Conservation (phyloP, 2,797 vertebrate genomes). For the Euthynnus affinis region DNA sequence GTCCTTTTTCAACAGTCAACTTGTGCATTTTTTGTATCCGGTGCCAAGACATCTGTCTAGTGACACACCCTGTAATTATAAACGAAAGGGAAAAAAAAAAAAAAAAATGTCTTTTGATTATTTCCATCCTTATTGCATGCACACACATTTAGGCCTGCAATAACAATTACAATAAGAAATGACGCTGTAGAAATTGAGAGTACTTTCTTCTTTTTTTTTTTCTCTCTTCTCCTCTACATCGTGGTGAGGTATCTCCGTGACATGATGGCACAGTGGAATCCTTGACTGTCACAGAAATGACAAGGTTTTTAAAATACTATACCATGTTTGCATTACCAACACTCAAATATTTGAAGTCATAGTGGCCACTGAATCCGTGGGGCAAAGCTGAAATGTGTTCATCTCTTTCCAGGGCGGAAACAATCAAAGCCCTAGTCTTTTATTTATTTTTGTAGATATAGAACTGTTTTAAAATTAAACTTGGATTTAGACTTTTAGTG, state of each 20-base stretch:
- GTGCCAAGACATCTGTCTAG: conserved; percentile 85
- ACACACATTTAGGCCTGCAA: conserved; percentile 62
- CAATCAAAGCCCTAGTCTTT: conserved; percentile 29
- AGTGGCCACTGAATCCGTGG: conserved; percentile 5
- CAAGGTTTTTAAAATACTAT: conserved; percentile 17
- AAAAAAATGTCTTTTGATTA: conserved; percentile 83
- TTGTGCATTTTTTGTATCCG: conserved; percentile 77
- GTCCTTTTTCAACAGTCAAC: conserved; percentile 76
- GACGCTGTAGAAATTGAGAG: conserved; percentile 18
- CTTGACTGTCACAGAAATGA: conserved; percentile 1
- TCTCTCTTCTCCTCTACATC: not conserved
- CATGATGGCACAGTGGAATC: not conserved
- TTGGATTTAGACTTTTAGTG: conserved; percentile 8
- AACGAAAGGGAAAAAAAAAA: conserved; percentile 79
- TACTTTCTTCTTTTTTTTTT: not conserved
- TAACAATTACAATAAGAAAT: conserved; percentile 41
- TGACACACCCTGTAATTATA: conserved; percentile 87
- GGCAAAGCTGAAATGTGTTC: conserved; percentile 9
- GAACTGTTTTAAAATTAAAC: conserved; percentile 51
- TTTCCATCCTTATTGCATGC: conserved; percentile 69
- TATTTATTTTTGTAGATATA: conserved; percentile 51
- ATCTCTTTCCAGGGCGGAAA: conserved; percentile 32
- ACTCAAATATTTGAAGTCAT: conserved; percentile 32
- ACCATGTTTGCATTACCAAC: conserved; percentile 21
- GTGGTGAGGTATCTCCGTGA: conserved; percentile 1